Percentiles rank a stretch among this genome's conserved stretches.
phyloP scores from a whole-genome alignment of 2,888 invertebrate species.

The Drosophila atroscutellata region DNA sequence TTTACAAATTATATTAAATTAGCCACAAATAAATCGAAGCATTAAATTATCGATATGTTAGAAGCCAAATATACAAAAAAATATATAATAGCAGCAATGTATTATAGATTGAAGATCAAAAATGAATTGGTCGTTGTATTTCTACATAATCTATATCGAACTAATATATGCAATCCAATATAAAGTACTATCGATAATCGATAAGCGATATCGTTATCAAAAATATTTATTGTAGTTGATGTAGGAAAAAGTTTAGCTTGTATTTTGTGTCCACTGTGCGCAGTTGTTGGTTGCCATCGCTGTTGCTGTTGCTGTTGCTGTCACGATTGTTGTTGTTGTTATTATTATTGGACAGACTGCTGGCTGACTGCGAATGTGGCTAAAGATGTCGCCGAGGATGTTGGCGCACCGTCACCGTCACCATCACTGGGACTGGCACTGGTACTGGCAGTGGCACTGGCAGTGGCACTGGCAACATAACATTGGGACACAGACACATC shows the following conservation, averaged over 20 bases:
- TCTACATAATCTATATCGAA: background rate
- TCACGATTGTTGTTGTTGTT: slow-evolving; percentile 21
- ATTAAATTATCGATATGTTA: background rate
- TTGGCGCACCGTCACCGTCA: slow-evolving; percentile 30
- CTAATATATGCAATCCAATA: background rate
- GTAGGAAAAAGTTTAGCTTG: background rate
- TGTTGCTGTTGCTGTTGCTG: slow-evolving; percentile 14
- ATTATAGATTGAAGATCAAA: background rate
- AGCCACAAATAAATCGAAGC: background rate
- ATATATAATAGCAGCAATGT: background rate
- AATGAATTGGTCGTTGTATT: background rate
- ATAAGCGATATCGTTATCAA: background rate
- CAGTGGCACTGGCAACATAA: slow-evolving; percentile 53
- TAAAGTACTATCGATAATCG: background rate
- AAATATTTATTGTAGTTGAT: background rate
- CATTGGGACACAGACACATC: slow-evolving; percentile 79
- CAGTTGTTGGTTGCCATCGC: slow-evolving; percentile 11
- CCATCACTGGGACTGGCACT: slow-evolving; percentile 3
- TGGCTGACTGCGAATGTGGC: slow-evolving; percentile 47
- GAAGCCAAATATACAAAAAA: background rate
- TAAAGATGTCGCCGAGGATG: slow-evolving; percentile 35
- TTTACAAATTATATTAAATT: background rate
- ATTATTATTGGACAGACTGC: slow-evolving; percentile 57
- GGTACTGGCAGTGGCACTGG: slow-evolving; percentile 23
- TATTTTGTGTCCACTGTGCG: slow-evolving; percentile 31